Conservation (phyloP, 2,113 vertebrate species). For the Apus apus region DNA sequence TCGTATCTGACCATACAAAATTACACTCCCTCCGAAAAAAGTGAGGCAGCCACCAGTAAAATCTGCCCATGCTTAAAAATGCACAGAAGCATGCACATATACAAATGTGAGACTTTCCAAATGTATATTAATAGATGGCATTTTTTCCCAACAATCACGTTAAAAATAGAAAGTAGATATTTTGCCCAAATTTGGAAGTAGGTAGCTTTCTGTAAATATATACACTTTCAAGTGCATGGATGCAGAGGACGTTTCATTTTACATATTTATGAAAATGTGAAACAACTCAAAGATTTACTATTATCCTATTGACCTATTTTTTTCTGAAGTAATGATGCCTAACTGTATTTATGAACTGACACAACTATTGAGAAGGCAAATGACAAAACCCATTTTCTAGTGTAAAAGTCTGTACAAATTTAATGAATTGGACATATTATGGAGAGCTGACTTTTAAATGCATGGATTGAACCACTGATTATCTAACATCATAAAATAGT, state of each 20-base stretch:
- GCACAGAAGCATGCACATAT: neutral
- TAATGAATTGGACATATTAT: neutral
- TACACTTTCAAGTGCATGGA: neutral
- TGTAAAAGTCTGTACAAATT: constrained; percentile 34
- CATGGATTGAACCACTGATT: constrained; percentile 3
- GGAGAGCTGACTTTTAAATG: neutral
- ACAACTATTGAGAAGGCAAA: constrained; percentile 20
- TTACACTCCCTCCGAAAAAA: neutral
- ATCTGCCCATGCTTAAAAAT: neutral
- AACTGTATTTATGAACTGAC: constrained; percentile 1
- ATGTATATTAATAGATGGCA: neutral
- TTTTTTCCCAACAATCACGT: neutral
- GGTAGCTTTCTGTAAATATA: neutral
- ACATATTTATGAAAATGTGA: neutral
- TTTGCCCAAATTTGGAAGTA: neutral
- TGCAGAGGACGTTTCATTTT: neutral
- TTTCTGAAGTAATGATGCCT: constrained; percentile 8
- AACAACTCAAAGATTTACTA: neutral
- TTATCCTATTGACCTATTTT: neutral
- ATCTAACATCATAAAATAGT: neutral
- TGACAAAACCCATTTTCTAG: neutral
- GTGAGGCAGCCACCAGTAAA: neutral
- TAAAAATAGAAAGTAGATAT: neutral
- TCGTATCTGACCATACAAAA: neutral
- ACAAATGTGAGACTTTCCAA: neutral